Evolutionary conservation across 2,113 vertebrate species (phyloP), one percentile per base, ranked within the genome.

Genomic region (Pelobates fuscus): DNA sequence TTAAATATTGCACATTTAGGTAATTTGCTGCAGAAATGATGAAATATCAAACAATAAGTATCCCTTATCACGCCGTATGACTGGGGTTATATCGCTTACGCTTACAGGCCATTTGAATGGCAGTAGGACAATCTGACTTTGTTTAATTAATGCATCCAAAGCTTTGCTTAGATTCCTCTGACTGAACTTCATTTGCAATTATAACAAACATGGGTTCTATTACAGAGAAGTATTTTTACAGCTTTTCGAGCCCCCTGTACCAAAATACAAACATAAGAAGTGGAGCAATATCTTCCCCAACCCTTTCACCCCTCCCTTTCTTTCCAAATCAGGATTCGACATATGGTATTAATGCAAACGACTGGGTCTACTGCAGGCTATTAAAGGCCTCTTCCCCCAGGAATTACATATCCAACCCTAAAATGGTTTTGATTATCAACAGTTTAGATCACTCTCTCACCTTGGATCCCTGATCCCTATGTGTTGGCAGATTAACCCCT

Each of bases 401-500:
- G 52, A 24, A 67, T 61, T 60, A 20, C 24, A 71, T 59, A 66
- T 29, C 62, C 69, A 71, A 65, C 69, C 64, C 60, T 37, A 26
- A 77, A 71, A 70, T 1, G 20, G 77, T 72, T 64, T 74, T 59
- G 65, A 44, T 49, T 67, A 41, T 29, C 3, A 21, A 37, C 26
- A 30, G 77, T 12, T 32, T 32, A 12, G 37, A 61, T 59, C 57
- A 20, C n/a, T 4, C 26, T 67, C 41, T 43, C 2, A 10, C 12
- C 23, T 27, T 23, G 15, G n/a, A 21, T 59, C 52, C 49, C 77
- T 58, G 43, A 60, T 74, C 71, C 27, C 26, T 54, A 70, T 63
- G n/a, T 14, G 30, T 72, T 76, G 49, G 63, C 41, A 76, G 67
- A 71, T 76, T 23, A 61, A 66, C 73, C 49, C 73, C 41, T 68